Percentiles rank a stretch among this genome's conserved stretches.
phyloP scores from a whole-genome alignment of 2,113 vertebrate species.

The Podarcis cretensis region DNA sequence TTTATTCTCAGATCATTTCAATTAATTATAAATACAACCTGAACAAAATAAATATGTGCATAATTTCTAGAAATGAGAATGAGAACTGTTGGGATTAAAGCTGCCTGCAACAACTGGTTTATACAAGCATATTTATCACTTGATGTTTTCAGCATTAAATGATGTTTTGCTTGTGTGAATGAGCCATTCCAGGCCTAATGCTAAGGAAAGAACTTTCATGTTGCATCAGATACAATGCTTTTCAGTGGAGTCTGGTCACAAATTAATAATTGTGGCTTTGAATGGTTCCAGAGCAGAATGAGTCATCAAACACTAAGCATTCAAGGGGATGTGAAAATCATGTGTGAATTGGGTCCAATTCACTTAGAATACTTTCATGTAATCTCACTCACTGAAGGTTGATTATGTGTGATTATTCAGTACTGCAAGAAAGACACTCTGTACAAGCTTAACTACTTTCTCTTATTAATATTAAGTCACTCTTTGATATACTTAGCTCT shows the following conservation, averaged over 20 bases:
- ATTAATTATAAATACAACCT: background rate
- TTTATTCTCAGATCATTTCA: constrained; percentile 24
- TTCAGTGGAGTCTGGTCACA: background rate
- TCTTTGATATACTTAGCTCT: background rate
- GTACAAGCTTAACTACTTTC: background rate
- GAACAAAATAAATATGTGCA: background rate
- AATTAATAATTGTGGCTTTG: too few species aligned
- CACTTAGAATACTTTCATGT: background rate
- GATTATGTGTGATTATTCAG: background rate
- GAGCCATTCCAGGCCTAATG: background rate
- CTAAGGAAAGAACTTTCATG: background rate
- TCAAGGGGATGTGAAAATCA: background rate
- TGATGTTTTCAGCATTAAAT: background rate
- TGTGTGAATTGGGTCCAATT: background rate
- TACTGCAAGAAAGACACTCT: background rate
- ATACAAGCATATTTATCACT: too few species aligned
- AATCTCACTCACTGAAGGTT: background rate
- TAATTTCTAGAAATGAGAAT: background rate
- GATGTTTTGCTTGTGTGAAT: background rate
- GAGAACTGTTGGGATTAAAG: background rate
- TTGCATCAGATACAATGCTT: background rate
- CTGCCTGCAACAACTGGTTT: too few species aligned
- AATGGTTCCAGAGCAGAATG: background rate
- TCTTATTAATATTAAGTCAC: background rate
- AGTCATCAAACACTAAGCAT: background rate